Evolutionary conservation across 2,797 vertebrate genomes (phyloP).

Genomic region (Manis crassicaudata): DNA sequence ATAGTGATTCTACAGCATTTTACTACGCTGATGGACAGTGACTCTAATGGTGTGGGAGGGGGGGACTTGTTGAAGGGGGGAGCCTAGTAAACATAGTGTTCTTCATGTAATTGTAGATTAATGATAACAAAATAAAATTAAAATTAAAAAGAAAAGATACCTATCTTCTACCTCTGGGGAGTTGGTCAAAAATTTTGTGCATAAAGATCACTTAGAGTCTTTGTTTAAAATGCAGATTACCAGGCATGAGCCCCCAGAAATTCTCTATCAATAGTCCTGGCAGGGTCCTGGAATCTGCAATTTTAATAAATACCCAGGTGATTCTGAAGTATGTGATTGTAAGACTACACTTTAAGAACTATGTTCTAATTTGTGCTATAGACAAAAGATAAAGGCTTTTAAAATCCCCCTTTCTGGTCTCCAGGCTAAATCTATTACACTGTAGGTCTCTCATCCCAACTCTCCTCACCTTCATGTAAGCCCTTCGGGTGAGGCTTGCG

Average conservation of each 20-base stretch:
- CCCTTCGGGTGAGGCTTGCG: background rate
- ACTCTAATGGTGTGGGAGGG: too few relatives aligned
- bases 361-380: background rate
- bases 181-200: background rate
- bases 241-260: background rate
- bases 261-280: background rate
- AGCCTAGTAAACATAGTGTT: too few relatives aligned
- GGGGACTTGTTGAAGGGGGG: too few relatives aligned
- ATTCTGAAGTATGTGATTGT: background rate
- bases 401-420: background rate
- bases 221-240: constrained; percentile 15
- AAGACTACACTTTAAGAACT: background rate
- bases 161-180: background rate
- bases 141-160: background rate
- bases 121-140: too few relatives aligned
- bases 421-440: background rate
- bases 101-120: too few relatives aligned
- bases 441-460: background rate
- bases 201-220: background rate
- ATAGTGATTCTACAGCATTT: too few relatives aligned
- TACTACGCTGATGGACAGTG: too few relatives aligned
- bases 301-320: background rate
- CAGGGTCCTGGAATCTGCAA: background rate
- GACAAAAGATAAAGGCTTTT: background rate
- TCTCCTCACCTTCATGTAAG: background rate